phyloP scores from a whole-genome alignment of 2,113 vertebrate species.

The Maylandia zebra region DNA sequence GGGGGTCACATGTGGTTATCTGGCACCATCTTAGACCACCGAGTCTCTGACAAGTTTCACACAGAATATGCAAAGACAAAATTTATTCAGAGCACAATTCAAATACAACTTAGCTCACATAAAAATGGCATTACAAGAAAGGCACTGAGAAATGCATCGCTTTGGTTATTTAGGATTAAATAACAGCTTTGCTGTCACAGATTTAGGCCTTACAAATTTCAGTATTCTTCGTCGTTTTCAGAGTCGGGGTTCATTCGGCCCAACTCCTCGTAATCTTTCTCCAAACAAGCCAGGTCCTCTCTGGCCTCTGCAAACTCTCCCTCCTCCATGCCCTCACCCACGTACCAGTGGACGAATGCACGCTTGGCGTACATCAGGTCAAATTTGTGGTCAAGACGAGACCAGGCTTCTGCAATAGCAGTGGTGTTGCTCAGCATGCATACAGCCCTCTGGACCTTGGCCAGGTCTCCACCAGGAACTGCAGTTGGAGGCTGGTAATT shows the following conservation, averaged over 20 bases:
- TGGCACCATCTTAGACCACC: not conserved
- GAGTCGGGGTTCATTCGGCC: slow-evolving; percentile 66
- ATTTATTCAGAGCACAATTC: not conserved
- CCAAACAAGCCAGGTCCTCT: slow-evolving; percentile 82
- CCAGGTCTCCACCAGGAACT: slow-evolving; percentile 80
- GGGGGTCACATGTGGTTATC: not conserved
- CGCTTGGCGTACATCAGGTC: slow-evolving; percentile 86
- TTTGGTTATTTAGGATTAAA: not conserved
- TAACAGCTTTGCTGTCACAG: not conserved
- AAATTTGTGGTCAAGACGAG: slow-evolving; percentile 84
- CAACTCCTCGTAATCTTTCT: slow-evolving; percentile 86
- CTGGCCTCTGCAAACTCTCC: slow-evolving; percentile 83
- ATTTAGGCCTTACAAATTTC: not conserved
- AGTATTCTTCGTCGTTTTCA: slow-evolving; percentile 78
- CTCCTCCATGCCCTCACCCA: slow-evolving; percentile 89
- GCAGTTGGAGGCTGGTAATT: slow-evolving; percentile 82
- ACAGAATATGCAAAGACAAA: not conserved
- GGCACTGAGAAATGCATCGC: not conserved
- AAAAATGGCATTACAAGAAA: not conserved
- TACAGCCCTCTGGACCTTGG: slow-evolving; percentile 79
- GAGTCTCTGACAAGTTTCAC: not conserved
- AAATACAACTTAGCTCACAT: not conserved
- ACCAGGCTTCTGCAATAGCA: slow-evolving; percentile 82
- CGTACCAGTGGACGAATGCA: slow-evolving; percentile 87
- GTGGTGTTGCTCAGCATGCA: slow-evolving; percentile 89